Evolutionary conservation across 1,140 invertebrate species (phyloP).

Genomic region (Thaumetopoea pityocampa): DNA sequence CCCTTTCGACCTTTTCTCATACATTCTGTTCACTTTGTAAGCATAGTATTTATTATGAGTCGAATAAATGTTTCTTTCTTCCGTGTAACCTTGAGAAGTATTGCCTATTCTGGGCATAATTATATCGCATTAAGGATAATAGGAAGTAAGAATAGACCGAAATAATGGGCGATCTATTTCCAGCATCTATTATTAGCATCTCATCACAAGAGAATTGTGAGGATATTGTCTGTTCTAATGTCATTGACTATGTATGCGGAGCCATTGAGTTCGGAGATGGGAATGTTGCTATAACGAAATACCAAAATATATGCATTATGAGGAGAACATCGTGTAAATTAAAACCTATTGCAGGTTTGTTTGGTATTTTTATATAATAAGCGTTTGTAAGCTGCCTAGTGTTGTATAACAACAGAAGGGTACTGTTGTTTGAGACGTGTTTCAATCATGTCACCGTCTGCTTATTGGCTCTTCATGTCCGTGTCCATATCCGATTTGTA

Average conservation of each 20-base stretch:
- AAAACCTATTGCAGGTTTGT: slow-evolving; percentile 24
- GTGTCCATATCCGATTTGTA: too few species aligned
- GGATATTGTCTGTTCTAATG: slow-evolving; percentile 38
- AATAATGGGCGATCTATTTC: neutral
- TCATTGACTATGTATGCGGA: slow-evolving; percentile 50
- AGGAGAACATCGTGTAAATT: slow-evolving; percentile 38
- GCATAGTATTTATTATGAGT: neutral
- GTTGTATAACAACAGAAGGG: neutral
- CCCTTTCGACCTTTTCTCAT: too few species aligned
- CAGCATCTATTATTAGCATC: slow-evolving; percentile 1
- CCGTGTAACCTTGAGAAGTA: neutral
- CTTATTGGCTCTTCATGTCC: too few species aligned
- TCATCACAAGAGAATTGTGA: slow-evolving; percentile 21
- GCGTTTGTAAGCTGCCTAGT: neutral
- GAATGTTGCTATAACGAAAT: slow-evolving; percentile 25
- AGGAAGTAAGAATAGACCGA: neutral
- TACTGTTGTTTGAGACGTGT: neutral
- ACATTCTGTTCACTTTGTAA: too few species aligned
- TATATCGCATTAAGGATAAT: neutral
- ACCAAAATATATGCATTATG: slow-evolving; percentile 47
- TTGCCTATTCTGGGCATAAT: neutral
- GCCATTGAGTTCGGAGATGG: slow-evolving; percentile 24
- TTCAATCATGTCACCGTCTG: too few species aligned
- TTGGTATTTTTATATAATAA: neutral
- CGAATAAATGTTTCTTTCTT: too few species aligned